phyloP scores from a whole-genome alignment of 2,888 invertebrate genomes.

The Cataglyphis livida region DNA sequence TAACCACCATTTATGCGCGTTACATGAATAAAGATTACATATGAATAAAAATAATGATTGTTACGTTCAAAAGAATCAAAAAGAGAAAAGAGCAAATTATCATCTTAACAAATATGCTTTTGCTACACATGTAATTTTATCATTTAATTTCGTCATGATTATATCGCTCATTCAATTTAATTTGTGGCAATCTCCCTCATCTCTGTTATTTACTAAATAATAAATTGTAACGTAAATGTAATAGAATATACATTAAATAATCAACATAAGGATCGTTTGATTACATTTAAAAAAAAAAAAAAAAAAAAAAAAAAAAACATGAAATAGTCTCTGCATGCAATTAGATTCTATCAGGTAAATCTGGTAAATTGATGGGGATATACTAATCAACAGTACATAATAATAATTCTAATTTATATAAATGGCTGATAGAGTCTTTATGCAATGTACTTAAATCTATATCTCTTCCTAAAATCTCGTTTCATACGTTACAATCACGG shows the following conservation, averaged over 20 bases:
- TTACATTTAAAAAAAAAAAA: constrained; percentile 71
- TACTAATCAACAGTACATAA: constrained; percentile 62
- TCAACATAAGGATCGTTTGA: constrained; percentile 76
- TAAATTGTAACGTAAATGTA: constrained; percentile 64
- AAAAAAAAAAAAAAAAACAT: constrained; percentile 61
- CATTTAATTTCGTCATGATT: constrained; percentile 21
- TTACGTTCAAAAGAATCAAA: not conserved
- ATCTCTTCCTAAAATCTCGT: constrained; percentile 58
- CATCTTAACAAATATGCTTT: not conserved
- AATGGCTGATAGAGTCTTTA: constrained; percentile 45
- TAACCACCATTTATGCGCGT: not conserved
- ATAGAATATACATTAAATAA: constrained; percentile 74
- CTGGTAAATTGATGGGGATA: constrained; percentile 68
- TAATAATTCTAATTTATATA: constrained; percentile 70
- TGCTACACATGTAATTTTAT: not conserved
- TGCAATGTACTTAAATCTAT: constrained; percentile 41
- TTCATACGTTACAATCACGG: constrained; percentile 61
- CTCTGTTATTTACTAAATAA: constrained; percentile 35
- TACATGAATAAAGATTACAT: not conserved
- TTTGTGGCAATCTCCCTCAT: not conserved
- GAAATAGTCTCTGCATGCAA: constrained; percentile 40
- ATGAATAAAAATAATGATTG: not conserved
- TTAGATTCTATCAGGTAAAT: constrained; percentile 58
- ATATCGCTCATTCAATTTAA: not conserved
- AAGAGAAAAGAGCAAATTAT: constrained; percentile 13